Base-by-base conservation (phyloP, 1,140 invertebrate genomes). In the Musca domestica region DNA sequence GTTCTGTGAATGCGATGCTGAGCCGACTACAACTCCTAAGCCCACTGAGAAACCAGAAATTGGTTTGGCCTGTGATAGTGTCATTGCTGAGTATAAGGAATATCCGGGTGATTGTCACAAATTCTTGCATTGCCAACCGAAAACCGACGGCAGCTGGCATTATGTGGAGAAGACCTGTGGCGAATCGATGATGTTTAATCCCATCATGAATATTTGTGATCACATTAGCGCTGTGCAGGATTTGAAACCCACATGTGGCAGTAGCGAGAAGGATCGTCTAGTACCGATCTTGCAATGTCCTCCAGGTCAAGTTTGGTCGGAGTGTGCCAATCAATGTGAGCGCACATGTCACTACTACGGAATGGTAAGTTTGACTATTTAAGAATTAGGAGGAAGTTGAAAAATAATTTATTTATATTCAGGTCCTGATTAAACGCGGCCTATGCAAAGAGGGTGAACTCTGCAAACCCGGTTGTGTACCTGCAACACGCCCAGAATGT, bases 261-360 rank as follows among this genome's bases (percentile, higher is more conserved):
- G 14, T 12, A 58, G 61, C 5, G 9, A 22, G 1, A 27, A 52
- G 17, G 14, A 64, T 19, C 15, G 12, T 3, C 17, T 20, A 12
- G 54, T 19, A 12, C 34, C 66, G 27, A 5, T 54, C 71, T 71
- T 20, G 56, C 67, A 68, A 4, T 86, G 85, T 67, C 77, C 76
- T 0, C 71, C 75, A 0, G 83, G 77, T 10, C 74, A 86, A 68
- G 75, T 77, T 17, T 89, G 84, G 84, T 80, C 81, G 0, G 81
- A 86, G 0, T 91, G 89, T 71, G 87, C 86, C 0, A 86, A 88
- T 69, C 83, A 85, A 2, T 92, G 90, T 72, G 84, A 86, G 64
- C 82, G 85, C 56, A 80, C 87, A 0, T 92, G 90, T 69, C 76
- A 85, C 41, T 84, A 83, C 54, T 88, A 85, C 71, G 77, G 81